Percentiles rank a stretch among this genome's conserved stretches.
Conservation (phyloP, 1,140 invertebrate species). For the Trichonephila clavata region DNA sequence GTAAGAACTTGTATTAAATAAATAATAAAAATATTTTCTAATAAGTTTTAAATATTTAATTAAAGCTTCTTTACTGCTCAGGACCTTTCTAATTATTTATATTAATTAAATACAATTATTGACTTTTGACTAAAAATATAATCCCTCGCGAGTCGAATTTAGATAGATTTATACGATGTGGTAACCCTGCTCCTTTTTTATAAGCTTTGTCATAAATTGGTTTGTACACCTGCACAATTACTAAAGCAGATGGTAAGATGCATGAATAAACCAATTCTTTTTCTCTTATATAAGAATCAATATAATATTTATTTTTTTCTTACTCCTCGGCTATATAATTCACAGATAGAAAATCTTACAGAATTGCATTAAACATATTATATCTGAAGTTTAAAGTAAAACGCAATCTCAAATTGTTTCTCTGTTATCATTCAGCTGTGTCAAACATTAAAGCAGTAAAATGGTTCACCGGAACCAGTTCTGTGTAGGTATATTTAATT, state of each 20-base stretch:
- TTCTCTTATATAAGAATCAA: slow-evolving; percentile 9
- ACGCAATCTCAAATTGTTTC: background rate
- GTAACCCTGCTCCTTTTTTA: background rate
- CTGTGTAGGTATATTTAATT: background rate
- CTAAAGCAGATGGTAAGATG: background rate
- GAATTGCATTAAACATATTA: slow-evolving; percentile 5
- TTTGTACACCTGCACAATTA: background rate
- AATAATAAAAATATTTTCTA: too few relatives aligned
- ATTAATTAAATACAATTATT: too few relatives aligned
- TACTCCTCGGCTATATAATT: background rate
- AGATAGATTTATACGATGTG: background rate
- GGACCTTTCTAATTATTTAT: too few relatives aligned
- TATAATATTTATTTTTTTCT: background rate
- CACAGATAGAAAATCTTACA: slow-evolving; percentile 20
- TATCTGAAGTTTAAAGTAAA: background rate
- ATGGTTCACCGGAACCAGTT: background rate
- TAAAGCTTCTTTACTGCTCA: too few relatives aligned
- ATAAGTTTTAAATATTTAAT: too few relatives aligned
- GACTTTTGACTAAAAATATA: background rate
- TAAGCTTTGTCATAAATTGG: background rate
- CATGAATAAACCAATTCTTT: slow-evolving; percentile 12
- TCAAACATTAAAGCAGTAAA: slow-evolving; percentile 30
- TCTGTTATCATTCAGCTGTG: background rate
- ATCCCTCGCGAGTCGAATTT: background rate
- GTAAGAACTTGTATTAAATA: too few relatives aligned